Base-by-base conservation (phyloP, 2,113 vertebrate species). In the Anolis sagrei region DNA sequence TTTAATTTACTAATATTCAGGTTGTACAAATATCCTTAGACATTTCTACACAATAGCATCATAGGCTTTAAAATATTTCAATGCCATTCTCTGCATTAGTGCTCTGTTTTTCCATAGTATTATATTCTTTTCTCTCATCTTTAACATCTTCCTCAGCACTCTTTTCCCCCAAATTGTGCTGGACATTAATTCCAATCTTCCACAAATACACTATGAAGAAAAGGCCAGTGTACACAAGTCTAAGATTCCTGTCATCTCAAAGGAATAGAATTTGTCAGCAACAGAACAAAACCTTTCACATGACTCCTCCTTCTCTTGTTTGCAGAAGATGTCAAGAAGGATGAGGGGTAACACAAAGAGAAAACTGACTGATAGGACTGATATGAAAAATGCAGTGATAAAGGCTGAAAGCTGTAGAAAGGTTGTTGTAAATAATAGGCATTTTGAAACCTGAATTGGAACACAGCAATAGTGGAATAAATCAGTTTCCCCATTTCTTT, bases 401-500 rank as follows among this genome's bases (percentile, higher is more conserved):
- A 84, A 79, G 88, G 79, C 79, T 92, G 80, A 88, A 83, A 91
- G 86, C 64, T 66, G 64, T 61, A 75, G 77, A 85, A 61, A 76
- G 75, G 82, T 79, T 82, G 34, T 82, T 29, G 13, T 77, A 86
- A 11, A 72, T 36, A 61, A 91, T 68, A 82, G 85, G 76, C 86
- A 89, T 76, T 76, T 87, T 82, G 79, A 82, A 82, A 90, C 69
- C 84, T 82, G 10, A 88, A 69, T 73, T 81, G 87, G 79, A 86
- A 84, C 16, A 16, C 29, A 51, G 21, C 62, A 86, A 83, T 90
- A 74, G 89, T 76, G n/a, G 74, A 92, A 91, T 86, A 89, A 92
- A 89, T 84, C 79, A 68, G 10, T 80, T 84, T 66, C 88, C 69
- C 69, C 75, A n/a, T 77, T 77, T n/a, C 68, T 76, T 61, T 0